A percentile compares a stretch with the other conserved stretches of the same genome.
These are phyloP conservation scores for Meiosimyza platycephala DNA, from an alignment of 2,888 invertebrate species.

Conservation along the genomic window DNA sequence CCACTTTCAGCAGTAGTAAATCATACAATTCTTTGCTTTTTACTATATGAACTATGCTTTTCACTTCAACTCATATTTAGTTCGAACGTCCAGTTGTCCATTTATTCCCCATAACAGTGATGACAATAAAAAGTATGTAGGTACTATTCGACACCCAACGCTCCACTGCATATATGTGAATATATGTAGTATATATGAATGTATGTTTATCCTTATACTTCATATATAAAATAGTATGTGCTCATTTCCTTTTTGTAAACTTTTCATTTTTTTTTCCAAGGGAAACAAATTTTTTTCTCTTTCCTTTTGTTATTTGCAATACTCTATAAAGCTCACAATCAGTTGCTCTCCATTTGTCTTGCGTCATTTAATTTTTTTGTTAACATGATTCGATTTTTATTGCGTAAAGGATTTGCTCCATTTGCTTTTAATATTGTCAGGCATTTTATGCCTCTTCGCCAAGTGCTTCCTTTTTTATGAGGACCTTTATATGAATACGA, in stretches of 20 bases:
- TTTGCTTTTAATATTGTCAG: conserved; percentile 51
- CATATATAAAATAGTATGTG: conserved; percentile 27
- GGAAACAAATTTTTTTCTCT: conserved; percentile 8
- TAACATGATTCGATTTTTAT: conserved; percentile 55
- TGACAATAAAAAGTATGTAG: conserved; percentile 19
- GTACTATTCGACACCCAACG: background rate
- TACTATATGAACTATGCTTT: background rate
- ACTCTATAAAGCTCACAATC: conserved; percentile 40
- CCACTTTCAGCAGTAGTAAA: no score
- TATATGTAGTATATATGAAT: background rate
- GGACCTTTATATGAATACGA: no score
- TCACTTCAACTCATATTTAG: no score
- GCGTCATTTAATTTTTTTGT: conserved; percentile 53
- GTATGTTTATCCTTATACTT: conserved; percentile 8
- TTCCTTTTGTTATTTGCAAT: conserved; percentile 35
- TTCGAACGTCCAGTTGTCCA: no score
- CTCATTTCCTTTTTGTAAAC: conserved; percentile 2
- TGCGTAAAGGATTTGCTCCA: conserved; percentile 53
- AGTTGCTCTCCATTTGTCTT: conserved; percentile 51
- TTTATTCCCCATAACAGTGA: conserved; percentile 10
- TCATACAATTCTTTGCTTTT: background rate
- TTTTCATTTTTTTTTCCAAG: conserved; percentile 7
- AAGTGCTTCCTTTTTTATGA: no score
- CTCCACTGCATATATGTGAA: background rate
- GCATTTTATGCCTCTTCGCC: conserved; percentile 3